phyloP scores from a whole-genome alignment of 1,140 invertebrate species.

The Achatina immaculata region DNA sequence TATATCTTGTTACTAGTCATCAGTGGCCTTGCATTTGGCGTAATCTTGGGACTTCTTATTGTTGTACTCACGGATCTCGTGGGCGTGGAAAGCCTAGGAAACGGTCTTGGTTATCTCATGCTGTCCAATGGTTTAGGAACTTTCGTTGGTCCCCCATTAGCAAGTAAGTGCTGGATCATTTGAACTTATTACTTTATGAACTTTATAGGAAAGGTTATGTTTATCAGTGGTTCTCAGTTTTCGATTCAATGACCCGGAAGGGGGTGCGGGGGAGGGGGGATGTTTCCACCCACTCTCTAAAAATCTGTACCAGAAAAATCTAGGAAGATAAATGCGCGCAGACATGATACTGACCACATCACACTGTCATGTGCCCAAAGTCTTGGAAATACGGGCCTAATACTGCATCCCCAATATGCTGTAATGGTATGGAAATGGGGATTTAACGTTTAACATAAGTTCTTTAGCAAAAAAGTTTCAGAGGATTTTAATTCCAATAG shows the following conservation, averaged over 20 bases:
- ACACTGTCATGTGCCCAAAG: too few species aligned
- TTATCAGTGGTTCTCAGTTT: not conserved
- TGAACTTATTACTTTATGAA: not conserved
- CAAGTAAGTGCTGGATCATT: conserved; percentile 60
- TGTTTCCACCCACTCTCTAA: too few species aligned
- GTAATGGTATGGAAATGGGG: too few species aligned
- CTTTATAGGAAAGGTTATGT: not conserved
- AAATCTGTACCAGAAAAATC: too few species aligned
- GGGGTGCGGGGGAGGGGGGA: too few species aligned
- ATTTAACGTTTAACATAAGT: too few species aligned
- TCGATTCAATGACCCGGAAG: not conserved
- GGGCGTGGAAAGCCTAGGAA: conserved; percentile 50
- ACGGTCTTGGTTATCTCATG: conserved; percentile 63
- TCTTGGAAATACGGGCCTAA: too few species aligned
- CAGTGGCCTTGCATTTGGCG: conserved; percentile 57
- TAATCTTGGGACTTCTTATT: conserved; percentile 58
- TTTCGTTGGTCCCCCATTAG: conserved; percentile 59
- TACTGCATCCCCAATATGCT: too few species aligned
- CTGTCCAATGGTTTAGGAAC: conserved; percentile 61
- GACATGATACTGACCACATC: too few species aligned
- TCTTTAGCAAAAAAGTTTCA: too few species aligned
- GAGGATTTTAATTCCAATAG: too few species aligned
- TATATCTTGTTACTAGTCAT: conserved; percentile 39
- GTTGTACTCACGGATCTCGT: conserved; percentile 59
- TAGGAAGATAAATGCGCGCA: too few species aligned